Evolutionary conservation across 2,888 invertebrate species (phyloP), one percentile per base, ranked within the genome.

Genomic region (Brassicogethes aeneus): DNA sequence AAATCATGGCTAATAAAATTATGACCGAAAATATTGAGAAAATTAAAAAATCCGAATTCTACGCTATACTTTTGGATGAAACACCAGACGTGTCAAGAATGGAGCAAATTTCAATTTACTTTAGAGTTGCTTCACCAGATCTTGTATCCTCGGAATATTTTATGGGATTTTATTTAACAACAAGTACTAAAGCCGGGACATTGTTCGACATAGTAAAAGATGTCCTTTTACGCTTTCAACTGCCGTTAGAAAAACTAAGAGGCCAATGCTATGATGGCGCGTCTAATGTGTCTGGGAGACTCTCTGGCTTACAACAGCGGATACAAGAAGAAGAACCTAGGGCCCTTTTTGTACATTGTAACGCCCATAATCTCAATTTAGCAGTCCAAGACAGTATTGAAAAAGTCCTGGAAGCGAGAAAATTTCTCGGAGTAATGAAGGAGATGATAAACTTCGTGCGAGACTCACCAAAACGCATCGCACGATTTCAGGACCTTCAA

Each of bases 251-350:
- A 3, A 42, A 42, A 17, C 29, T 51, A 7, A 44, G 52, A 34
- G 53, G 46, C 14, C 50, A 52, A 34, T 50, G 47, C 36, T 52
- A 50, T 31, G 54, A 51, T 37, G 55, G 55, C 23, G 52, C 52
- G 12, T 13, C 49, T 7, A 49, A 51, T 32, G 50, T 55, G 34
- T 35, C 46, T 3, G 52, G 51, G n/a, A 39, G 41, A 29, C 39
- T 53, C 8, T 42, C 43, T 16, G 50, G 54, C 29, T 47, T 53
- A 15, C 52, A 51, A 33, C 29, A 43, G 29, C 50, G 50, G 34
- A 43, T 54, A 8, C 36, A 36, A 40, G 41, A 51, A 43, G 45
- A 46, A 39, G 43, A 46, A 32, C 43, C 43, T 7, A 36, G 45
- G 36, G 50, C 52, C 15, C 30, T 52, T 23, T 46, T 44, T 31